Evolutionary conservation across 2,888 invertebrate species (phyloP), one percentile per base, ranked within the genome.

Genomic region (Drosophila formosana): DNA sequence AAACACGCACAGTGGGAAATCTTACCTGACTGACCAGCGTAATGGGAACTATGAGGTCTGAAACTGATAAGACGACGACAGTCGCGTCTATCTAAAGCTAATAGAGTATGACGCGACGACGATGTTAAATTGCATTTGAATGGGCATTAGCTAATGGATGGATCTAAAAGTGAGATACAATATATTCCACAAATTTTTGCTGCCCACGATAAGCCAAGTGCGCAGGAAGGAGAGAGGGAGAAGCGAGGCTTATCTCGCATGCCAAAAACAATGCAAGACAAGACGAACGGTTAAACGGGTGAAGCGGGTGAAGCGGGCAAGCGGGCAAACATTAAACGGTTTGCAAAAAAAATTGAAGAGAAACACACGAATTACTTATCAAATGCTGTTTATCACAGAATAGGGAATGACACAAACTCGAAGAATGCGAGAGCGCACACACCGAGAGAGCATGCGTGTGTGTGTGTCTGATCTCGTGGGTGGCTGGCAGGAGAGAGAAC

Each of bases 401-500:
- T 50, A 83, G 80, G 68, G 83, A 80, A 73, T 88, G 86, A 88
- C 76, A 85, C 85, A 53, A 64, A 26, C 34, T 45, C 46, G n/a
- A 88, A 73, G 83, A 88, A 83, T 82, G 67, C 52, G 65, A 64
- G 63, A 64, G 63, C 45, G 47, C 5, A 45, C 34, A 23, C 11
- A 32, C 55, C 34, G 34, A 46, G 50, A 47, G 62, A 37, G 39
- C 23, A 34, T 60, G 57, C 18, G 41, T 30, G 6, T 11, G 52
- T 41, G 30, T 23, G 49, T n/a, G 37, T 25, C 25, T 23, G 63
- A 47, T 56, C 55, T 56, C 25, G 55, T 51, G 51, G 49, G 64
- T 65, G 63, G 62, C 47, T 47, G 34, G 34, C 11, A 13, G 55
- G 26, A 47, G 46, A 30, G 43, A 30, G 34, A n/a, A 28, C 11